These are phyloP conservation scores for Adelphocoris suturalis DNA, from an alignment of 2,888 invertebrate species.

Conservation along the genomic window DNA sequence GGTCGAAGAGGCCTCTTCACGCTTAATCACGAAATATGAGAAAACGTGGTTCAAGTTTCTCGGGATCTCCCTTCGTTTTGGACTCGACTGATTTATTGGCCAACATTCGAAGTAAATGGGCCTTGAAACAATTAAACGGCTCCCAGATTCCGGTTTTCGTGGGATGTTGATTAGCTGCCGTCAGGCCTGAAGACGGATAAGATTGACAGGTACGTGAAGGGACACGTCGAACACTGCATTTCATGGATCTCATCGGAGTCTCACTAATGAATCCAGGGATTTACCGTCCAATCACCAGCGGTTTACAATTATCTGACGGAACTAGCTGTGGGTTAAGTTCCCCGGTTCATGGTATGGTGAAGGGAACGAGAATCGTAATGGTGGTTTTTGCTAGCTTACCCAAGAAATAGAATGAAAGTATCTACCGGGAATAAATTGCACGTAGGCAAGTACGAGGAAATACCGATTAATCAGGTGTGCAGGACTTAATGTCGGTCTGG, in stretches of 20 bases:
- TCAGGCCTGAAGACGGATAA: not conserved
- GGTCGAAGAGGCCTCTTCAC: slow-evolving; percentile 12
- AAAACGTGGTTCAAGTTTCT: slow-evolving; percentile 31
- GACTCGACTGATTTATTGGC: not conserved
- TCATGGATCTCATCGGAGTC: not conserved
- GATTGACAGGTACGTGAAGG: slow-evolving; percentile 2
- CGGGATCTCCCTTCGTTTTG: not conserved
- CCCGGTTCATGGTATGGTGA: too few species aligned
- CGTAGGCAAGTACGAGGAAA: too few species aligned
- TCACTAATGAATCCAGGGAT: slow-evolving; percentile 14
- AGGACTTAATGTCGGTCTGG: too few species aligned
- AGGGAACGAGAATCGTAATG: too few species aligned
- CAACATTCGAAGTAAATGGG: not conserved
- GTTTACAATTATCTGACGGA: not conserved
- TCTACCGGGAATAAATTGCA: too few species aligned
- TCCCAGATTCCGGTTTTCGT: slow-evolving; percentile 13
- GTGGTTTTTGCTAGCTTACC: too few species aligned
- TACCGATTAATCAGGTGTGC: too few species aligned
- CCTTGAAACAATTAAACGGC: slow-evolving; percentile 38
- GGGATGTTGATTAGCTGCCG: slow-evolving; percentile 34
- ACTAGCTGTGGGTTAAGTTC: not conserved
- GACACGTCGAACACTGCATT: not conserved
- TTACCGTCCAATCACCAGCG: not conserved
- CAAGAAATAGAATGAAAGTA: too few species aligned
- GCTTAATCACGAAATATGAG: slow-evolving; percentile 43